Evolutionary conservation across 2,113 vertebrate genomes (phyloP).

Genomic region (Tiliqua scincoides): DNA sequence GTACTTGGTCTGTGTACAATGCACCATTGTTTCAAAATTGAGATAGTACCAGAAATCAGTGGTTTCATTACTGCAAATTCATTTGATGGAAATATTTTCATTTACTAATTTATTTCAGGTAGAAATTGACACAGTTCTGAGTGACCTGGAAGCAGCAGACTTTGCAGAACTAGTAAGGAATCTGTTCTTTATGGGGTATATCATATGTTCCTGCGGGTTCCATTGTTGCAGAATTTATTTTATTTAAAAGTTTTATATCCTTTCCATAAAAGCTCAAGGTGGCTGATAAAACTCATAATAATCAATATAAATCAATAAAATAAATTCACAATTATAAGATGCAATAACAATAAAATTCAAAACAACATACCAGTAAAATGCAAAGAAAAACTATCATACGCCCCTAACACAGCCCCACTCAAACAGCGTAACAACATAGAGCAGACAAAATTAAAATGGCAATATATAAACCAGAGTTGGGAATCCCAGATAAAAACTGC

Average conservation of each 20-base stretch:
- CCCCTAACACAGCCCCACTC: no score
- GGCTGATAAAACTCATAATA: no score
- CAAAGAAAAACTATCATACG: no score
- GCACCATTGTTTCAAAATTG: neutral
- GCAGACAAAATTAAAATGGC: no score
- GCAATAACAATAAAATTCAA: no score
- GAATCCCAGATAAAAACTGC: no score
- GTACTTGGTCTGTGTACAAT: neutral
- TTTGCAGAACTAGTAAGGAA: constrained; percentile 93
- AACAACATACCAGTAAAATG: no score
- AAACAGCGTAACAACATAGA: no score
- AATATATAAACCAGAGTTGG: no score
- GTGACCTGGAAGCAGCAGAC: constrained; percentile 94
- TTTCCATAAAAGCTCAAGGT: no score
- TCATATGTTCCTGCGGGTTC: neutral
- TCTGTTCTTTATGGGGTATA: constrained; percentile 8
- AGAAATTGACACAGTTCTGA: constrained; percentile 90
- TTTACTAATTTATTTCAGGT: constrained; percentile 73
- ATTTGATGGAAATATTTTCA: neutral
- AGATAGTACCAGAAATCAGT: rapidly evolving
- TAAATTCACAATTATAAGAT: no score
- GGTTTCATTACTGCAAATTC: neutral
- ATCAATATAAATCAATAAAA: no score
- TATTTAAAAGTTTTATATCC: constrained; percentile 2
- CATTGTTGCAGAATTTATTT: neutral